Percentiles rank a stretch among this genome's conserved stretches.
Evolutionary conservation across 1,140 invertebrate species (phyloP).

Genomic region (Drosophila neocordata): DNA sequence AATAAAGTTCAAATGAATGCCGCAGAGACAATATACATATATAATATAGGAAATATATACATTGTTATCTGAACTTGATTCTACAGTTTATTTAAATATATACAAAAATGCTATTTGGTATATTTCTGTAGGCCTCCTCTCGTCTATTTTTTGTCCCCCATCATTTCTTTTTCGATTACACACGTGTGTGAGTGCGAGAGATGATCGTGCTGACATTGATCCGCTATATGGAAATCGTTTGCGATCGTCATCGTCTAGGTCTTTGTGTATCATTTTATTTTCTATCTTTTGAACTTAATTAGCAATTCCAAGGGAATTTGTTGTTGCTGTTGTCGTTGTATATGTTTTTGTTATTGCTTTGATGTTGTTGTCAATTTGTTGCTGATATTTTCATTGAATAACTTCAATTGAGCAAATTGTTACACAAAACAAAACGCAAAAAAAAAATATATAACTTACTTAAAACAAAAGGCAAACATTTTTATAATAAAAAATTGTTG

Average conservation of each 20-base stretch:
- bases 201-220: constrained; percentile 6
- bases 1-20: constrained; percentile 17
- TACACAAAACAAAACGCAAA: constrained; percentile 2
- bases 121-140: not conserved
- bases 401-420: not conserved
- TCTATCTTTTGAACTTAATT: constrained; percentile 9
- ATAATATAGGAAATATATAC: constrained; percentile 6
- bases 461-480: not conserved
- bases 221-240: not conserved
- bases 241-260: constrained; percentile 5
- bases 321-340: not conserved
- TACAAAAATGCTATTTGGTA: not conserved
- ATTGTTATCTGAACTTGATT: constrained; percentile 6
- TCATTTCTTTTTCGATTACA: constrained; percentile 7
- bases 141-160: not conserved
- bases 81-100: not conserved
- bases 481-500: not conserved
- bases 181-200: constrained; percentile 2
- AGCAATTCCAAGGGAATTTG: constrained; percentile 8
- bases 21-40: not conserved
- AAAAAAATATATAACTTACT: not conserved
- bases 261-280: not conserved
- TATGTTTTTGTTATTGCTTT: too few relatives aligned
- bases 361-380: not conserved
- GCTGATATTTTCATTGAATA: not conserved